These are phyloP conservation scores for Hemicrepidius hirtus DNA, from an alignment of 2,888 invertebrate species.

Conservation along the genomic window DNA sequence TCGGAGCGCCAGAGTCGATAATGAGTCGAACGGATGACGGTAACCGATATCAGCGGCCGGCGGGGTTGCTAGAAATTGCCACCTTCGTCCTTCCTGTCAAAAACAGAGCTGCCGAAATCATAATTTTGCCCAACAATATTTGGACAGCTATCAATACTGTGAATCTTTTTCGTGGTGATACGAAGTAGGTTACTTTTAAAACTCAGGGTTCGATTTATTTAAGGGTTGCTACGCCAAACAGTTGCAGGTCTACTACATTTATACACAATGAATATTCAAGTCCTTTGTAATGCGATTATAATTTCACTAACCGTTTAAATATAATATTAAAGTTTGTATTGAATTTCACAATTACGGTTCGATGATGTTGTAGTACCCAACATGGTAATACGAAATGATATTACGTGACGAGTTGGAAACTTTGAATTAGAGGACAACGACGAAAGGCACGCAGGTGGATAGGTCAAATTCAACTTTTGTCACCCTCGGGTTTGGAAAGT, in stretches of 20 bases:
- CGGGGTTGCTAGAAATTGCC: conserved; percentile 49
- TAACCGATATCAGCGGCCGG: conserved; percentile 60
- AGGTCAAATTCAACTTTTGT: conserved; percentile 28
- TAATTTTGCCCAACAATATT: conserved; percentile 27
- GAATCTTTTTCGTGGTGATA: conserved; percentile 2
- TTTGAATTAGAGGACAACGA: conserved; percentile 27
- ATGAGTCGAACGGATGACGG: conserved; percentile 61
- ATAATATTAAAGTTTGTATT: conserved; percentile 14
- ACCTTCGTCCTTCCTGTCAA: conserved; percentile 43
- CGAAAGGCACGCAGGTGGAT: conserved; percentile 25
- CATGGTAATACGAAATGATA: conserved; percentile 18
- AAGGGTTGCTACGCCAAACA: neutral
- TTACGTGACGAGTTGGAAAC: conserved; percentile 10
- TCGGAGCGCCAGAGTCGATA: conserved; percentile 58
- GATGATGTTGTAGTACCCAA: neutral
- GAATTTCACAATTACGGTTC: conserved; percentile 11
- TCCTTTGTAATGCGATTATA: conserved; percentile 28
- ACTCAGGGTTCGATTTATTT: neutral
- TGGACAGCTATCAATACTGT: conserved; percentile 24
- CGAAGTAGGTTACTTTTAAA: neutral
- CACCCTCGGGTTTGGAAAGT: conserved; percentile 10
- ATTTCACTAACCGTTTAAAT: conserved; percentile 8
- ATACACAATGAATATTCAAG: conserved; percentile 7
- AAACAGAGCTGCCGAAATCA: conserved; percentile 33
- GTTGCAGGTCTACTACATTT: conserved; percentile 3